A percentile compares a stretch with the other conserved stretches of the same genome.
Conservation (phyloP, 2,797 vertebrate genomes). For the Paguma larvata region DNA sequence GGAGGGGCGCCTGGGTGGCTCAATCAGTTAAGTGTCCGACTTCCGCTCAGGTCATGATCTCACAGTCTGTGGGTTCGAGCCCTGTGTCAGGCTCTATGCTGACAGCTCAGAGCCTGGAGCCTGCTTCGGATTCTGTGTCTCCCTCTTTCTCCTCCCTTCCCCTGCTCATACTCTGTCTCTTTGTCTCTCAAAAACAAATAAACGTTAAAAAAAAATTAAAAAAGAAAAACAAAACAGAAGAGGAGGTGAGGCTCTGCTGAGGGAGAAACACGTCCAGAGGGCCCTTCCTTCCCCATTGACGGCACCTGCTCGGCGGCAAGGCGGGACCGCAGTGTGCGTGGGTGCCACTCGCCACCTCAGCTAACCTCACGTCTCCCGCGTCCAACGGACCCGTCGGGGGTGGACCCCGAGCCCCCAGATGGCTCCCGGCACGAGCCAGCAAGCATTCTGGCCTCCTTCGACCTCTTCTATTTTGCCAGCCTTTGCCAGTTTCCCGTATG, state of each 20-base stretch:
- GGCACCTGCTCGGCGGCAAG: background rate
- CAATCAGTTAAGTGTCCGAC: no score
- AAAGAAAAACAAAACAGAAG: background rate
- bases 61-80: no score
- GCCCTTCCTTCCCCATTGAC: background rate
- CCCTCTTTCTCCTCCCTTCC: no score
- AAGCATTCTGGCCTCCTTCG: background rate
- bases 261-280: background rate
- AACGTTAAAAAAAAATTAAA: no score
- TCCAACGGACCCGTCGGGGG: rapidly evolving
- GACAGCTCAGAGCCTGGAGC: no score
- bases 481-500: background rate
- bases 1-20: background rate
- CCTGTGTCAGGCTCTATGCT: no score
- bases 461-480: background rate
- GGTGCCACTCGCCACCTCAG: background rate
- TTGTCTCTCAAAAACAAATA: no score
- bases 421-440: no score
- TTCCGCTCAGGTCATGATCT: no score
- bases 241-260: background rate
- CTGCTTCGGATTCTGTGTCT: no score
- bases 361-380: rapidly evolving
- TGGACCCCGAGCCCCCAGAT: rapidly evolving
- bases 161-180: no score
- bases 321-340: rapidly evolving